phyloP scores from a whole-genome alignment of 2,888 invertebrate species.

The Scaeva pyrastri region DNA sequence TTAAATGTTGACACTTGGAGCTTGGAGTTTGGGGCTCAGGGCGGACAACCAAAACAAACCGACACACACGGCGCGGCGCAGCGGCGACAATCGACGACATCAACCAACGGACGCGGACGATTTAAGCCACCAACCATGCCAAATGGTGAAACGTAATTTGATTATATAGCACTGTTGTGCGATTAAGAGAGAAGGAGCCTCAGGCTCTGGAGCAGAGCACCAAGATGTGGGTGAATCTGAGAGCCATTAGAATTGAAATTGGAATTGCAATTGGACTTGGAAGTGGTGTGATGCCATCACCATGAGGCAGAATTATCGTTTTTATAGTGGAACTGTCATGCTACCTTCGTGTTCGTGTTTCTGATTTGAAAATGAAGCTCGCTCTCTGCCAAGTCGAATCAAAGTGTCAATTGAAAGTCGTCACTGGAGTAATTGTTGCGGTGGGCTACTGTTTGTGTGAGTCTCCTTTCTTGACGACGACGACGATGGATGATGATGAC shows the following conservation, averaged over 20 bases:
- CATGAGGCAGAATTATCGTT: constrained; percentile 50
- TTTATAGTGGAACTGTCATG: neutral
- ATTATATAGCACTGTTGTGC: constrained; percentile 52
- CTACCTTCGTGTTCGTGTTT: constrained; percentile 5
- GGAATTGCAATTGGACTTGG: constrained; percentile 54
- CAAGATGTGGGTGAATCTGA: constrained; percentile 56
- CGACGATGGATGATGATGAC: neutral
- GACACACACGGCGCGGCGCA: no score
- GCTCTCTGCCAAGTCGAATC: constrained; percentile 36
- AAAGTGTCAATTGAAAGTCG: constrained; percentile 67
- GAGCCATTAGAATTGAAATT: constrained; percentile 48
- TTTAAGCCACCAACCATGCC: constrained; percentile 50
- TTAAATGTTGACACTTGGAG: constrained; percentile 44
- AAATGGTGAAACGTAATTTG: constrained; percentile 73
- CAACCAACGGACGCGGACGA: neutral
- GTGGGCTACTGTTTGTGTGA: constrained; percentile 54
- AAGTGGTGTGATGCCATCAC: constrained; percentile 22
- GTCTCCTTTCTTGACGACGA: neutral
- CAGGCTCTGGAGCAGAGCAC: neutral
- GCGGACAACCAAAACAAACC: constrained; percentile 1
- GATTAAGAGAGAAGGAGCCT: constrained; percentile 19
- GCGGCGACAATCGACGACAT: neutral
- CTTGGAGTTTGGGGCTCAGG: no score
- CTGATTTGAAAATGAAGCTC: neutral
- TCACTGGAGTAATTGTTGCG: constrained; percentile 3